Conservation (phyloP, 2,113 vertebrate genomes). For the Vulpes ferrilata region DNA sequence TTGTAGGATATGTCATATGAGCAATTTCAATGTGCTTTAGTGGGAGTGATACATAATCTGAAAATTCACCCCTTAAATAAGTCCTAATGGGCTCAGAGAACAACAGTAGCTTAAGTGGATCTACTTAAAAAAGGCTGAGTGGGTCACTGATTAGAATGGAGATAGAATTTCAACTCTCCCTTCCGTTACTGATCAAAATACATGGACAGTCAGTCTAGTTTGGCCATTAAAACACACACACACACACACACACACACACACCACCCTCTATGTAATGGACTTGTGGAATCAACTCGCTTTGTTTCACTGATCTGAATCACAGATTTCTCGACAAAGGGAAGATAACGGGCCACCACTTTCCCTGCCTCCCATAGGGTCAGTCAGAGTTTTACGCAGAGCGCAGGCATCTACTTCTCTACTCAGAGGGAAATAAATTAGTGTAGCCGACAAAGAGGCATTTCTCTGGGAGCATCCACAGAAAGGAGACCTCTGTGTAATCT, state of each 20-base stretch:
- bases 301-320: conserved; percentile 46
- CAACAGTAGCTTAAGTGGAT: conserved; percentile 81
- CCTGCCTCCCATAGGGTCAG: background rate
- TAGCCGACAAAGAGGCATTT: background rate
- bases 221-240: conserved; percentile 22
- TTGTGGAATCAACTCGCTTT: conserved; percentile 50
- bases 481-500: background rate
- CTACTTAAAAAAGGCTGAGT: conserved; percentile 80
- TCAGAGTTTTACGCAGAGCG: conserved; percentile 2
- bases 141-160: conserved; percentile 79
- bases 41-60: conserved; percentile 78
- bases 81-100: conserved; percentile 80
- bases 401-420: background rate
- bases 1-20: conserved; percentile 68
- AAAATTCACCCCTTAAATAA: conserved; percentile 81
- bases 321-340: conserved; percentile 65
- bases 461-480: background rate
- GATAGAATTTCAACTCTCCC: conserved; percentile 75
- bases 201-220: conserved; percentile 32
- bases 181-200: conserved; percentile 72
- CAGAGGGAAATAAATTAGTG: background rate
- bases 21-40: conserved; percentile 78
- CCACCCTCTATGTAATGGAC: background rate
- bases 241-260: background rate
- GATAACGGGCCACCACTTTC: conserved; percentile 39